phyloP scores from a whole-genome alignment of 2,113 vertebrate species.

The Castor canadensis region DNA sequence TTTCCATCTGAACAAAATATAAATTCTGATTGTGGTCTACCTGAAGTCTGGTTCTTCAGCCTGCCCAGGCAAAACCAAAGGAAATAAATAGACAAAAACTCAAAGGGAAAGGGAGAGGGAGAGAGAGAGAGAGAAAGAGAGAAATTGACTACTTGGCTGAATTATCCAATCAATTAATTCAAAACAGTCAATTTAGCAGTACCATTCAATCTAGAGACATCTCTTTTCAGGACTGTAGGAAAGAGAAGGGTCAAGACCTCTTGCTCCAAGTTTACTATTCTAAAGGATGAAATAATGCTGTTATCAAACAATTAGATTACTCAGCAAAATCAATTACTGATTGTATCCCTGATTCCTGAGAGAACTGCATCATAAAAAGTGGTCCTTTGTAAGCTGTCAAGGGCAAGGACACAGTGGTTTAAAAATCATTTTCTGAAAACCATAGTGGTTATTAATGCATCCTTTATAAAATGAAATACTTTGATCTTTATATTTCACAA shows the following conservation, averaged over 20 bases:
- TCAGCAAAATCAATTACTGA: conserved; percentile 75
- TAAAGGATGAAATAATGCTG: conserved; percentile 74
- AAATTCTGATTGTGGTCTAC: background rate
- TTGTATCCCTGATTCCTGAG: conserved; percentile 64
- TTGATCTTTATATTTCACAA: conserved; percentile 57
- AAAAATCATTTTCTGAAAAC: conserved; percentile 36
- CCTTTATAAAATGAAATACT: conserved; percentile 52
- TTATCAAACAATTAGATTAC: conserved; percentile 78
- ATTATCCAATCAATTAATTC: conserved; percentile 65
- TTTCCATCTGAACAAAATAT: background rate
- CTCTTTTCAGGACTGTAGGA: conserved; percentile 35
- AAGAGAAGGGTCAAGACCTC: conserved; percentile 50
- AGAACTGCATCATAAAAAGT: conserved; percentile 58
- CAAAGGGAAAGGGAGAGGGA: background rate
- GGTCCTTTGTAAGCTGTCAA: conserved; percentile 46
- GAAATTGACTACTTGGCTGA: conserved; percentile 52
- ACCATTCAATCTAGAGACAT: conserved; percentile 54
- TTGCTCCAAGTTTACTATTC: conserved; percentile 69
- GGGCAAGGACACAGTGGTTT: conserved; percentile 31
- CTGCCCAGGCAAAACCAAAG: background rate
- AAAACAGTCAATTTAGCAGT: conserved; percentile 38
- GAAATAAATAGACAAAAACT: background rate
- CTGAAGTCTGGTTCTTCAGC: background rate
- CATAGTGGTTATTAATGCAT: conserved; percentile 18
- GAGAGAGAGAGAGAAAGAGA: background rate